These are phyloP conservation scores for Diadegma fenestrale DNA, from an alignment of 2,888 invertebrate species.

Conservation along the genomic window DNA sequence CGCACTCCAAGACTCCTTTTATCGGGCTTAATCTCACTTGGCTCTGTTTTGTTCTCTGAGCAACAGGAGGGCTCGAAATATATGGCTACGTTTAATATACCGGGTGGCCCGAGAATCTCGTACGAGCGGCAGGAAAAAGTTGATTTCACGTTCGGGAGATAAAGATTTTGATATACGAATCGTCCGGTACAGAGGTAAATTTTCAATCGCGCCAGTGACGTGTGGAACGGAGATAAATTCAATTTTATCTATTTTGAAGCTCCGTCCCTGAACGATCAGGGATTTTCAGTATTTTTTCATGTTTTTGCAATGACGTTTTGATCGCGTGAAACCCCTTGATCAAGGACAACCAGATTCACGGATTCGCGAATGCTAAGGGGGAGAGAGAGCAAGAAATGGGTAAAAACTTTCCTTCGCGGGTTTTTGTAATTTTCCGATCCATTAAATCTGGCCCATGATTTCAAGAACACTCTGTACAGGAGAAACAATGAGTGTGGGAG, in stretches of 20 bases:
- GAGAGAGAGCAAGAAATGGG: neutral
- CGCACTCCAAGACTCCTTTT: constrained; percentile 51
- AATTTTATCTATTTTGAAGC: too few species aligned
- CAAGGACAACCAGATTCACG: too few species aligned
- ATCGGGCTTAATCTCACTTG: constrained; percentile 64
- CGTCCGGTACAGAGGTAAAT: too few species aligned
- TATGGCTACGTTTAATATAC: neutral
- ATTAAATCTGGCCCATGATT: neutral
- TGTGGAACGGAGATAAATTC: too few species aligned
- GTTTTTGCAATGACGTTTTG: too few species aligned
- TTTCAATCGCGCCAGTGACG: too few species aligned
- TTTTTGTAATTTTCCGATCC: neutral
- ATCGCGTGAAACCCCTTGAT: too few species aligned
- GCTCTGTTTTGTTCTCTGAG: constrained; percentile 45
- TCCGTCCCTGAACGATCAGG: too few species aligned
- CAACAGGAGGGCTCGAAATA: constrained; percentile 55
- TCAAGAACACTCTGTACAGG: neutral
- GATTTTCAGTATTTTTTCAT: too few species aligned
- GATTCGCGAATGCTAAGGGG: neutral
- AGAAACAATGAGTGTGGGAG: constrained; percentile 10
- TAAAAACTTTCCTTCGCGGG: neutral
- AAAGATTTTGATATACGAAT: neutral
- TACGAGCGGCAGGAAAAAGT: neutral
- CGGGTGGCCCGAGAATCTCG: neutral
- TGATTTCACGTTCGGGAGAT: neutral